Conservation (phyloP, 2,797 vertebrate species). For the Chiloscyllium punctatum region DNA sequence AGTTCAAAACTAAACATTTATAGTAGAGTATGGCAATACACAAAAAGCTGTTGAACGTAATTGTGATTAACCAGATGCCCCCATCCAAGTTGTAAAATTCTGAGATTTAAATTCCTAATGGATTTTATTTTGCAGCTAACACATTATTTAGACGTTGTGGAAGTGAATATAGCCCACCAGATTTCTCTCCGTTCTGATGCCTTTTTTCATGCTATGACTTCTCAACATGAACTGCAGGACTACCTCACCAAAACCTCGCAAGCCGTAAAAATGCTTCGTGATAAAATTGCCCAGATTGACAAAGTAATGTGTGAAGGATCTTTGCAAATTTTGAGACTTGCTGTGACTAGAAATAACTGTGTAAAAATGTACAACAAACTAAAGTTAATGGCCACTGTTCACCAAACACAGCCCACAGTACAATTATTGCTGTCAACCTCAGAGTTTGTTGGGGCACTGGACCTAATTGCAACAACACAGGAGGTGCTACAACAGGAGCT, state of each 20-base stretch:
- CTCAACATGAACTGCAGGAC: conserved; percentile 95
- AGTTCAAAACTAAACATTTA: background rate
- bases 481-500: conserved; percentile 97
- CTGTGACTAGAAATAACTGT: conserved; percentile 82
- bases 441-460: conserved; percentile 91
- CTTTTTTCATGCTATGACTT: conserved; percentile 98
- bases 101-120: conserved; percentile 37
- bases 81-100: background rate
- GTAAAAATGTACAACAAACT: conserved; percentile 84
- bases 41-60: conserved; percentile 18
- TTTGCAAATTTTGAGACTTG: conserved; percentile 72
- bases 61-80: background rate
- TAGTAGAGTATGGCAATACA: background rate
- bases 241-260: conserved; percentile 83
- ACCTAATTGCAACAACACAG: conserved; percentile 95
- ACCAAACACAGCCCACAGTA: conserved; percentile 96
- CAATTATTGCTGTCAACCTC: conserved; percentile 90
- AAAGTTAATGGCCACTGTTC: conserved; percentile 94
- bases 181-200: conserved; percentile 97
- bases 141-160: conserved; percentile 96
- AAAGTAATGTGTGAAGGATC: conserved; percentile 86
- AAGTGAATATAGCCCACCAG: conserved; percentile 96
- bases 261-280: conserved; percentile 79
- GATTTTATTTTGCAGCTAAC: conserved; percentile 66
- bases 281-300: conserved; percentile 80